These are phyloP conservation scores for Papilio polytes DNA, from an alignment of 1,140 invertebrate species.

Conservation along the genomic window DNA sequence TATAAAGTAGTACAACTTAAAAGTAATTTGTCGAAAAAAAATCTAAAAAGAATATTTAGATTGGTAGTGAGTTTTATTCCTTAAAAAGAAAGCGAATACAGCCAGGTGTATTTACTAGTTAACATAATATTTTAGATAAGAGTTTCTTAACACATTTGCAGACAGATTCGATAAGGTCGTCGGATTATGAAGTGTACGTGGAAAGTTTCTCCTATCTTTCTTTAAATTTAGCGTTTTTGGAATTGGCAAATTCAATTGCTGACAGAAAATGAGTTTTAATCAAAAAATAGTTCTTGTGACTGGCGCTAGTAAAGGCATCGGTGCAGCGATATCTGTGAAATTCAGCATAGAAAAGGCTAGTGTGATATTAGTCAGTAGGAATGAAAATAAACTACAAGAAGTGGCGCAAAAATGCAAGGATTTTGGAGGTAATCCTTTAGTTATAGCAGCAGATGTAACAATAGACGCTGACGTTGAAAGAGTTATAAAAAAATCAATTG, in stretches of 20 bases:
- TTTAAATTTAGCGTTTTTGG: background rate
- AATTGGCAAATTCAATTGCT: background rate
- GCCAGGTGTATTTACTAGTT: background rate
- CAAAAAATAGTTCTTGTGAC: conserved; percentile 88
- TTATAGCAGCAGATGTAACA: conserved; percentile 85
- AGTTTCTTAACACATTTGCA: background rate
- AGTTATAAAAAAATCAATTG: conserved; percentile 84
- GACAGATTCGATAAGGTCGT: background rate
- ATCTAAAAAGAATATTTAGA: no score
- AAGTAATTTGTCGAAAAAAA: background rate
- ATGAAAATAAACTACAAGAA: conserved; percentile 82
- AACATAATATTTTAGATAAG: background rate
- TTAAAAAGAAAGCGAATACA: background rate
- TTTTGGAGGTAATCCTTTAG: conserved; percentile 73
- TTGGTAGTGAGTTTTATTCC: background rate
- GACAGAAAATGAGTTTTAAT: conserved; percentile 46
- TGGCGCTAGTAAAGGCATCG: conserved; percentile 94
- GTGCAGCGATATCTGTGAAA: conserved; percentile 88
- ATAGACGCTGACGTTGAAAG: conserved; percentile 85
- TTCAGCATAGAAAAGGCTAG: conserved; percentile 89
- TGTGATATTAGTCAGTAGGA: conserved; percentile 89
- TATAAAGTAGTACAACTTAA: no score
- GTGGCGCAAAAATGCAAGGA: conserved; percentile 85
- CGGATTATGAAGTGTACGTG: background rate
- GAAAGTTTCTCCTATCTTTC: background rate